Evolutionary conservation across 2,888 invertebrate species (phyloP).

Genomic region (Frankliniella intonsa): DNA sequence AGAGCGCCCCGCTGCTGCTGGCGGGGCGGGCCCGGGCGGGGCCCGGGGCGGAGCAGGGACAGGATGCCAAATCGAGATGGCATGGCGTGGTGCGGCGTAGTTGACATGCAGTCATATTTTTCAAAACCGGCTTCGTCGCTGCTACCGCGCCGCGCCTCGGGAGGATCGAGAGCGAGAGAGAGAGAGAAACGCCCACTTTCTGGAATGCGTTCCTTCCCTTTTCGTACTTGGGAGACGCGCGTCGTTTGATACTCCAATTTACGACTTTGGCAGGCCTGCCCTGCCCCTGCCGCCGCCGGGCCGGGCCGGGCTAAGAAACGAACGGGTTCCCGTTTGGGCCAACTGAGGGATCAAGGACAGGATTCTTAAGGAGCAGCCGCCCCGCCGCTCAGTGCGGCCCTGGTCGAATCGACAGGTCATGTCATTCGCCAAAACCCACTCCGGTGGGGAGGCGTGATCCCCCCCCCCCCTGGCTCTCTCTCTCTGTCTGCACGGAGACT

Average conservation of each 20-base stretch:
- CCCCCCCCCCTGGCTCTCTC: too few relatives aligned
- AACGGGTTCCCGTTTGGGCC: too few relatives aligned
- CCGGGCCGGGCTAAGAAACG: not conserved
- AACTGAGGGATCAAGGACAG: not conserved
- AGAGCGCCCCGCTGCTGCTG: not conserved
- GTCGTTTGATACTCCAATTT: not conserved
- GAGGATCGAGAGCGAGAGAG: not conserved
- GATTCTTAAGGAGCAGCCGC: not conserved
- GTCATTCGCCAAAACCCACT: too few relatives aligned
- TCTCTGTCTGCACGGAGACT: too few relatives aligned
- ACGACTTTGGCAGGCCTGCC: slow-evolving; percentile 2
- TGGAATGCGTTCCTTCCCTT: not conserved
- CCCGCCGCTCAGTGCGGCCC: too few relatives aligned
- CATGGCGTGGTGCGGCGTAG: not conserved
- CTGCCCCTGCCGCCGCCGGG: not conserved
- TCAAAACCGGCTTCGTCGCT: not conserved
- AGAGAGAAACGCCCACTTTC: slow-evolving; percentile 16
- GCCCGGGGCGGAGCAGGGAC: too few relatives aligned
- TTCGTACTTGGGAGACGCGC: not conserved
- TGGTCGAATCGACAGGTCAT: too few relatives aligned
- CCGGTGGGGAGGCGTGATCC: too few relatives aligned
- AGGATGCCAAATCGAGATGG: too few relatives aligned
- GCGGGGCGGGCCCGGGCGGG: too few relatives aligned
- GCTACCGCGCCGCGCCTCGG: not conserved
- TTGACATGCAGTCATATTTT: not conserved